phyloP scores from a whole-genome alignment of 2,113 vertebrate species.

The Corythoichthys intestinalis region DNA sequence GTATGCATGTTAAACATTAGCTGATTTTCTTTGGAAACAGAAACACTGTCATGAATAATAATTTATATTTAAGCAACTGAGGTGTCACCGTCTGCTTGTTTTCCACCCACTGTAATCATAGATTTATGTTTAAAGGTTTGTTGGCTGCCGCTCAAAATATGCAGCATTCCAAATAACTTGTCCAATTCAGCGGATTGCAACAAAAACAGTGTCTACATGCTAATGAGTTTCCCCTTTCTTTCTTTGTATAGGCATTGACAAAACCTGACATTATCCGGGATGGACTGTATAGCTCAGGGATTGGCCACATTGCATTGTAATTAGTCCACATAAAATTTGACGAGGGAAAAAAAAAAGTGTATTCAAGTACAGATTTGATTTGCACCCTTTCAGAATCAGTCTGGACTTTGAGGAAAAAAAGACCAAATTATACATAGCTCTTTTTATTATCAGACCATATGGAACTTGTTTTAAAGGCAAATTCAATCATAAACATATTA shows the following conservation, averaged over 20 bases:
- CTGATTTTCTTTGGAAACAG: conserved; percentile 9
- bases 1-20: background rate
- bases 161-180: conserved; percentile 9
- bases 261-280: background rate
- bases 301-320: background rate
- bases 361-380: background rate
- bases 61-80: conserved; percentile 17
- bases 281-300: too few relatives aligned
- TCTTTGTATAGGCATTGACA: conserved; percentile 3
- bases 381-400: background rate
- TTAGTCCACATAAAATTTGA: too few relatives aligned
- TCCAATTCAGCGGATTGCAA: conserved; percentile 27
- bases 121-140: conserved; percentile 16
- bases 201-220: conserved; percentile 7
- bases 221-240: conserved; percentile 3
- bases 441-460: conserved; percentile 14
- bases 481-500: conserved; percentile 34
- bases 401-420: background rate
- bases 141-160: conserved; percentile 23
- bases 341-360: too few relatives aligned
- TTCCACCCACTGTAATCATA: conserved; percentile 12
- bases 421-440: background rate
- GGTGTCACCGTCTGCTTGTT: conserved; percentile 14
- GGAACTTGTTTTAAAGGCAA: conserved; percentile 11
- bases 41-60: conserved; percentile 17